Evolutionary conservation across 2,113 vertebrate genomes (phyloP), one percentile per base, ranked within the genome.

Genomic region (Tichodroma muraria): DNA sequence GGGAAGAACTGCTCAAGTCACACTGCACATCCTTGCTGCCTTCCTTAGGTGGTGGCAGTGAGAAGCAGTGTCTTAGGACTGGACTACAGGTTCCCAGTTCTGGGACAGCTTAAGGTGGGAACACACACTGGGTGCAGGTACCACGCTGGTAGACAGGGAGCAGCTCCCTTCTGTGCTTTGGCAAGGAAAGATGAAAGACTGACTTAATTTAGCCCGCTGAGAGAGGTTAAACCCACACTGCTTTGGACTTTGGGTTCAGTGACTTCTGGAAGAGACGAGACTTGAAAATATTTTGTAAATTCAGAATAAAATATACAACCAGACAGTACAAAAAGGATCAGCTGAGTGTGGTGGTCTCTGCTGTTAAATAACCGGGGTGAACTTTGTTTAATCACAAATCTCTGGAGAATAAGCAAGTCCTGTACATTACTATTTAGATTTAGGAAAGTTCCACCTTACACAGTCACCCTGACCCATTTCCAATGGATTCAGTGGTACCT

Each of bases 101-200:
- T 30, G n/a, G 38, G 11, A 31, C 10, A 59, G 52, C 70, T 52
- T 15, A 8, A 42, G 38, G 16, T 4, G 28, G 47, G 61, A 60
- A 49, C n/a, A 18, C 9, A 4, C 9, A 2, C 15, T 6, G 24
- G 6, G 38, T 13, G 49, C 17, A 33, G 1, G 0, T 20, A 17
- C 37, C 59, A 15, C 0, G 1, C 15, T 21, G 40, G 12, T 5
- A 28, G 24, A 16, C 12, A 23, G 27, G 31, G 35, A 47, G 20
- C 30, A 22, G 35, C 33, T 71, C 27, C 70, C 4, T 50, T 40
- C 40, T 45, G 20, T 14, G n/a, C 13, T 33, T 63, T 33, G 70
- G 31, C 2, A 14, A 40, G 50, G 30, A 17, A 47, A 64, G 53
- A 37, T 19, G 40, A 53, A 52, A 70, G 7, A 42, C 2, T 22